Conservation (phyloP, 2,113 vertebrate species). For the Nothocercus julius region DNA sequence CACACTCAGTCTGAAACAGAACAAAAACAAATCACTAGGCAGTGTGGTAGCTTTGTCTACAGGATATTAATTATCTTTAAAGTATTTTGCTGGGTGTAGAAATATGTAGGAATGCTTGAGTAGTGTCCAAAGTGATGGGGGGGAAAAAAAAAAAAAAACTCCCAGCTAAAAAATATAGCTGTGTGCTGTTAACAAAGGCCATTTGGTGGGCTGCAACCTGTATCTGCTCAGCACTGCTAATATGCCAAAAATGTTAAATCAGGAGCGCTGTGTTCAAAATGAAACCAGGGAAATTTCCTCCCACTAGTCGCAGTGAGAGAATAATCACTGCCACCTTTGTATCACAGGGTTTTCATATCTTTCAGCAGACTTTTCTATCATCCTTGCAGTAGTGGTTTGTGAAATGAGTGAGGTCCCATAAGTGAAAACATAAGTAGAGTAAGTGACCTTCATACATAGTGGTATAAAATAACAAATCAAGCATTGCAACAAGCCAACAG, state of each 20-base stretch:
- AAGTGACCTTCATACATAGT: constrained; percentile 7
- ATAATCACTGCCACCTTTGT: constrained; percentile 31
- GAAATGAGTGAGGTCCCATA: constrained; percentile 38
- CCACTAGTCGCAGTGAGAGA: constrained; percentile 16
- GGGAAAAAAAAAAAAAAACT: background rate
- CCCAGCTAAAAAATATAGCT: background rate
- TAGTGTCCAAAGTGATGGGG: background rate
- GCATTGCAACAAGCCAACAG: background rate
- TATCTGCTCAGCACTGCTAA: background rate
- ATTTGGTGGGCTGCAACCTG: background rate
- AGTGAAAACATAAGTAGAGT: constrained; percentile 55
- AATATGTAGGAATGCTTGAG: background rate
- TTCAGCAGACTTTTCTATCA: constrained; percentile 44
- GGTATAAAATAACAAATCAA: constrained; percentile 56
- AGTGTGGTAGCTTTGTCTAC: background rate
- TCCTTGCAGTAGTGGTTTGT: constrained; percentile 22
- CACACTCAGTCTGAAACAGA: background rate
- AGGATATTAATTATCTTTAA: background rate
- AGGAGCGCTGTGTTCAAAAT: background rate
- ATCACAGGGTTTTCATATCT: background rate
- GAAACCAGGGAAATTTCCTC: background rate
- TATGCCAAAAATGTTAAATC: background rate
- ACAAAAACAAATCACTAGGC: background rate
- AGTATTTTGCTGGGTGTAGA: background rate
- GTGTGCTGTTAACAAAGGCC: background rate